A percentile compares a stretch with the other conserved stretches of the same genome.
These are phyloP conservation scores for Crax fasciolata DNA, from an alignment of 2,797 vertebrate species.

Conservation along the genomic window DNA sequence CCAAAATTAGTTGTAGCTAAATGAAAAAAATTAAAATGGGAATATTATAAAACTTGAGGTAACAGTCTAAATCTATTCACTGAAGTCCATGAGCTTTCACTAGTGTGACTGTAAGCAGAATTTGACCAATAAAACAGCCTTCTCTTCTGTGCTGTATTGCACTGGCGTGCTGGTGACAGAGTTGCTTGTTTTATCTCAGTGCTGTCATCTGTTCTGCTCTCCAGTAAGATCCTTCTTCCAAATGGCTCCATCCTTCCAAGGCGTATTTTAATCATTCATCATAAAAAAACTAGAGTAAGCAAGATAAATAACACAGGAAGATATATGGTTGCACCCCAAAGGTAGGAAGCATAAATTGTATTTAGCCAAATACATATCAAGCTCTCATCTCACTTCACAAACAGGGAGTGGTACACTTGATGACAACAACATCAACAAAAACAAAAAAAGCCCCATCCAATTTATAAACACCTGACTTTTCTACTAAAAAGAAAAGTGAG, in stretches of 20 bases:
- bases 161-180: not conserved
- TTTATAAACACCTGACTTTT: not conserved
- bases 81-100: not conserved
- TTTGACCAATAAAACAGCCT: not conserved
- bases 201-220: constrained; percentile 58
- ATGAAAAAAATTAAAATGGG: not conserved
- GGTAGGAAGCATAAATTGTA: constrained; percentile 58
- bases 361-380: constrained; percentile 57
- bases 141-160: constrained; percentile 30
- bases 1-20: not conserved
- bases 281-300: constrained; percentile 53
- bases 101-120: constrained; percentile 1
- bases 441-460: not conserved
- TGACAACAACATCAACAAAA: not conserved
- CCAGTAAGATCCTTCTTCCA: constrained; percentile 27
- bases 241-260: constrained; percentile 49
- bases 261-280: constrained; percentile 71
- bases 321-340: constrained; percentile 58
- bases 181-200: constrained; percentile 52
- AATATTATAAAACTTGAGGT: not conserved
- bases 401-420: not conserved
- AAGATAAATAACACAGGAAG: constrained; percentile 51
- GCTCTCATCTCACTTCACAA: constrained; percentile 20
- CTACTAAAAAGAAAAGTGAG: not conserved
- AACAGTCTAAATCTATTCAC: not conserved